Evolutionary conservation across 2,888 invertebrate species (phyloP).

Genomic region (Trichogramma dendrolimi): DNA sequence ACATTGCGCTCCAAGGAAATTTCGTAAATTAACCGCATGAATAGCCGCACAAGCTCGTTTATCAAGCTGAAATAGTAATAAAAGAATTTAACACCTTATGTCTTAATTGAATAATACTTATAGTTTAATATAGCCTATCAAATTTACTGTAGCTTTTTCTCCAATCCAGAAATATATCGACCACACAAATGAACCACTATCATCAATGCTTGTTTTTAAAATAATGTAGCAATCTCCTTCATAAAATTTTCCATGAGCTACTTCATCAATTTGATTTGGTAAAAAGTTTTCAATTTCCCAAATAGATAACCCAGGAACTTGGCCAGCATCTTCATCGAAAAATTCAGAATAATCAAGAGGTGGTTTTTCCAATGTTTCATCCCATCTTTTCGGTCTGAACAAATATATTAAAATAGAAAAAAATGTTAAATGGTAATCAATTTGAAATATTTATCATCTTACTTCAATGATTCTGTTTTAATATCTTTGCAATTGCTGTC

Average conservation of each 20-base stretch:
- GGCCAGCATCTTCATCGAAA: constrained; percentile 93
- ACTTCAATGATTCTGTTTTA: constrained; percentile 72
- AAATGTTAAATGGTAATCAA: constrained; percentile 5
- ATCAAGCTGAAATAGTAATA: constrained; percentile 63
- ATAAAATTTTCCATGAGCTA: constrained; percentile 95
- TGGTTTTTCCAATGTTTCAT: constrained; percentile 91
- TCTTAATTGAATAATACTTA: constrained; percentile 7
- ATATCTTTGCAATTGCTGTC: constrained; percentile 65
- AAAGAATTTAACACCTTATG: constrained; percentile 6
- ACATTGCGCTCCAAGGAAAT: constrained; percentile 88
- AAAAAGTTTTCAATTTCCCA: constrained; percentile 99
- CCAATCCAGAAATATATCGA: constrained; percentile 99
- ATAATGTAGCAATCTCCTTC: constrained; percentile 99
- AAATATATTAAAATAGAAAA: constrained; percentile 12
- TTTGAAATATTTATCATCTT: constrained; percentile 37
- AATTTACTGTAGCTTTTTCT: constrained; percentile 76
- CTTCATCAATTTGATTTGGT: constrained; percentile 90
- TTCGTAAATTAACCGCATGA: constrained; percentile 96
- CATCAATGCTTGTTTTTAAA: constrained; percentile 80
- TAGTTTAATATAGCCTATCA: constrained; percentile 2
- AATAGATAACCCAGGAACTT: constrained; percentile 83
- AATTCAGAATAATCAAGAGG: constrained; percentile 95
- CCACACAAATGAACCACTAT: constrained; percentile 81
- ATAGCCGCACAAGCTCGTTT: constrained; percentile 96
- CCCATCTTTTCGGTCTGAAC: constrained; percentile 88